phyloP scores from a whole-genome alignment of 1,140 invertebrate species.

The Drosophila littoralis region DNA sequence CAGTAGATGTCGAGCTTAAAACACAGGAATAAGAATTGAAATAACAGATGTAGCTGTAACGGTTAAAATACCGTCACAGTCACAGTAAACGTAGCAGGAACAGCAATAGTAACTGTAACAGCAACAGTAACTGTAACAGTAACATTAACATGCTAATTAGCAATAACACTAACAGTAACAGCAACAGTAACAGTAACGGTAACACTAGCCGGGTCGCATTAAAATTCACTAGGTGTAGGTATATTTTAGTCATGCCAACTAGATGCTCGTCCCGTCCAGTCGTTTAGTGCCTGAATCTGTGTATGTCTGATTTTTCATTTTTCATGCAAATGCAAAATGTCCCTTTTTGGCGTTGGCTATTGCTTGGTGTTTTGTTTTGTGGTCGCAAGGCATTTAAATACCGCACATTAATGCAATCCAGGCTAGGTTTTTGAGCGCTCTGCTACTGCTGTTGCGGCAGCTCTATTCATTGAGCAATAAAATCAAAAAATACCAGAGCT shows the following conservation, averaged over 20 bases:
- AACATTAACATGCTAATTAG: too few species aligned
- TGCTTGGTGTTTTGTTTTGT: conserved; percentile 75
- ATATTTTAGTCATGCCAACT: neutral
- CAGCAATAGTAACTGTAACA: too few species aligned
- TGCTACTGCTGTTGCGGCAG: neutral
- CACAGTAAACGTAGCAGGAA: too few species aligned
- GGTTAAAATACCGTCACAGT: too few species aligned
- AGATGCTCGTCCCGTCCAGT: neutral
- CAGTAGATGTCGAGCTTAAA: too few species aligned
- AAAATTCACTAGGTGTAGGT: neutral
- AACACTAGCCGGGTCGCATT: neutral
- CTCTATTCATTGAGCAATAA: conserved; percentile 69
- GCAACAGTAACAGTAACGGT: too few species aligned
- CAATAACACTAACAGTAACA: too few species aligned
- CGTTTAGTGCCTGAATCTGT: conserved; percentile 4
- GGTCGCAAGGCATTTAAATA: conserved; percentile 75
- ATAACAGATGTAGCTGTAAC: too few species aligned
- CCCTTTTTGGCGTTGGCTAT: conserved; percentile 47
- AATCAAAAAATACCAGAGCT: conserved; percentile 64
- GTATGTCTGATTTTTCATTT: conserved; percentile 45
- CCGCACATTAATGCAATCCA: conserved; percentile 70
- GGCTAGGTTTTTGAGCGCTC: conserved; percentile 31
- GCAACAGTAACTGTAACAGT: too few species aligned
- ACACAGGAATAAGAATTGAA: too few species aligned
- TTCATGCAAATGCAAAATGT: conserved; percentile 71